These are phyloP conservation scores for Drosophila nr. perissopoda DNA, from an alignment of 2,888 invertebrate species.

Conservation along the genomic window DNA sequence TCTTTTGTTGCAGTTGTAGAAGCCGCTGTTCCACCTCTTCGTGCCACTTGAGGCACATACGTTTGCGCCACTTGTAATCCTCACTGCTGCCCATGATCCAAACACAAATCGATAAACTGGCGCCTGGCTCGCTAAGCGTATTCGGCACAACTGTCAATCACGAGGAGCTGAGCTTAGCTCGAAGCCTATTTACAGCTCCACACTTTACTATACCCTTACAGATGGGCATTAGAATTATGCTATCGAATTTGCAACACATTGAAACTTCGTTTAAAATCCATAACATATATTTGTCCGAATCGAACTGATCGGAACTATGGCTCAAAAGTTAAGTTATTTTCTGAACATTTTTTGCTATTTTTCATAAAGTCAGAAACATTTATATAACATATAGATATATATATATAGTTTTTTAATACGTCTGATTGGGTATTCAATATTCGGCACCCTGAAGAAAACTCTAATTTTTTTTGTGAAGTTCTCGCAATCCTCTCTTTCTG, in stretches of 20 bases:
- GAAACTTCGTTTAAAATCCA: background rate
- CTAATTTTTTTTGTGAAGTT: background rate
- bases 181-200: background rate
- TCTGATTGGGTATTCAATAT: background rate
- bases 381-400: background rate
- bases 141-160: conserved; percentile 21
- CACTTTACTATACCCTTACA: background rate
- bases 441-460: background rate
- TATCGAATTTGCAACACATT: background rate
- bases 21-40: conserved; percentile 21
- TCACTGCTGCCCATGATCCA: conserved; percentile 25
- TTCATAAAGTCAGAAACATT: background rate
- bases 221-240: background rate
- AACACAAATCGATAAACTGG: background rate
- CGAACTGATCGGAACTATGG: background rate
- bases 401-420: no score
- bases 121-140: conserved; percentile 20
- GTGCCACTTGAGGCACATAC: conserved; percentile 52
- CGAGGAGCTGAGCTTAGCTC: background rate
- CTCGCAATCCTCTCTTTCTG: background rate
- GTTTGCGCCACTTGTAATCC: conserved; percentile 50
- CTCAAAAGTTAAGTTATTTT: background rate
- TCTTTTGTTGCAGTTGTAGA: background rate
- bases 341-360: background rate
- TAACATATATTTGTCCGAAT: background rate